Evolutionary conservation across 2,888 invertebrate genomes (phyloP), one percentile per base, ranked within the genome.

Genomic region (Andrena camellia): DNA sequence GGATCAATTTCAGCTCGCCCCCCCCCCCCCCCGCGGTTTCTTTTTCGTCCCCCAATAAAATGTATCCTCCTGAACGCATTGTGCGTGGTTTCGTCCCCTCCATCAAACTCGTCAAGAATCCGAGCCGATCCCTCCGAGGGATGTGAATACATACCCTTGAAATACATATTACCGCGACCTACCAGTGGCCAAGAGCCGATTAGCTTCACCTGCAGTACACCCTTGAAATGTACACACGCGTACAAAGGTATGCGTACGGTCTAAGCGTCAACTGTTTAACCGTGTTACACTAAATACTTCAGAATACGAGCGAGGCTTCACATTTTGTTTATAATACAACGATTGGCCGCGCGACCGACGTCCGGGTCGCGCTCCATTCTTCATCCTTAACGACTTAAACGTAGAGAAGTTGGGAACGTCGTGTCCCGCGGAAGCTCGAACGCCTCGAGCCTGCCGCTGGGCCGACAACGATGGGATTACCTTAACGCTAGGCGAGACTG

Each of bases 261-360:
- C 86, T 90, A 91, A 91, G 90, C 90, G 84, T 90, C 86, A 89
- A 88, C 84, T 83, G 50, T 71, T 81, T 63, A 57, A 70, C 75
- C 70, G 66, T 57, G 50, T 85, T 86, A 88, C 64, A 83, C 81
- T 81, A 86, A 92, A 92, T 92, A 92, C 91, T 93, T 92, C 88
- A 89, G 89, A 92, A 92, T 92, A 93, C 91, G 90, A 92, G 93
- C 92, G 91, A 93, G 91, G 92, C 89, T 91, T 93, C 85, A 84
- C 76, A 79, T 73, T 72, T 71, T 79, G 48, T 74, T 76, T 74
- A 71, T 76, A 69, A 72, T 84, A 70, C 82, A 82, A 74, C 20
- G 31, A 52, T 20, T 35, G 29, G 13, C 13, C 52, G 26, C 75
- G 67, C 54, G 52, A 29, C n/a, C 31, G 10, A 1, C 29, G 35